Evolutionary conservation across 2,113 vertebrate genomes (phyloP), one percentile per base, ranked within the genome.

Genomic region (Oncorhynchus mykiss): DNA sequence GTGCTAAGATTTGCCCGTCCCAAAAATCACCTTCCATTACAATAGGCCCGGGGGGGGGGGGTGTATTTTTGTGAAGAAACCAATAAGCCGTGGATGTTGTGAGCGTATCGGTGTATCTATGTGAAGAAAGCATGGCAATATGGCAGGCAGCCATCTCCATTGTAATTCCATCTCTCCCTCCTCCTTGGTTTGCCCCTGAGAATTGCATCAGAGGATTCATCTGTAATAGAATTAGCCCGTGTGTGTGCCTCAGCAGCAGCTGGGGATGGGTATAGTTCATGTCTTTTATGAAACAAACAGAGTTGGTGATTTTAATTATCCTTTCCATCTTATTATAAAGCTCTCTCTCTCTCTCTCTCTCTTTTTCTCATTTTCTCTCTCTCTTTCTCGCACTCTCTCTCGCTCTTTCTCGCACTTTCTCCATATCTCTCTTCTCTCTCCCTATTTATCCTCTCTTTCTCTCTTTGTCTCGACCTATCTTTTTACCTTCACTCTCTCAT

Each of bases 271-370:
- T 78, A 77, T 70, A 74, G 74, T 80, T 85, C 83, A 82, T 85
- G 79, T 85, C 72, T 88, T 78, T 74, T 84, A 84, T 86, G 78
- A 86, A 87, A 85, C 85, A 80, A 87, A 84, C 75, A 59, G 73
- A 84, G 73, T 78, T 81, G 73, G 67, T 81, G 25, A 49, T 87
- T 86, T 86, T 84, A 87, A 87, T 87, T 78, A 82, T 80, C 69
- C 83, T 78, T 81, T 62, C 67, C 57, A 72, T 66, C 71, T 79
- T 78, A 11, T 87, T 82, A 80, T 76, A 78, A 57, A 51, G n/a
- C 49, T 75, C 57, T 64, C 9, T 45, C 0, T 11, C 9, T 2
- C 39, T 45, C 2, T 45, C 2, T 11, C 39, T 11, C 39, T 45
- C 8, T 39, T 8, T 9, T 2, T 9, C 39, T 39, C 8, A 1